Evolutionary conservation across 2,113 vertebrate species (phyloP).

Genomic region (Turdus rufiventris): DNA sequence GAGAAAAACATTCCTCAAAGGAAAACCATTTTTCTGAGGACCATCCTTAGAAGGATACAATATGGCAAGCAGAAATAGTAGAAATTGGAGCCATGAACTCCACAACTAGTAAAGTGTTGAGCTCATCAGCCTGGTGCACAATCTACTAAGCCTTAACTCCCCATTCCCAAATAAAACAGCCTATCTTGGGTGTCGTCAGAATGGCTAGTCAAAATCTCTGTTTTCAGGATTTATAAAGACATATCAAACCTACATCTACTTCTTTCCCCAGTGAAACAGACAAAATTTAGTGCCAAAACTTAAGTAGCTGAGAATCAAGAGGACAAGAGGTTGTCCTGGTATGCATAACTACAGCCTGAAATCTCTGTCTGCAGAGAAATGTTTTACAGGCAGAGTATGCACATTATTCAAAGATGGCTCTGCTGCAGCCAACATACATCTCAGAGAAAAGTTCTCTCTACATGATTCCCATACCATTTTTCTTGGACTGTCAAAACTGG

Average conservation of each 20-base stretch:
- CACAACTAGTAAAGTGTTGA: not conserved
- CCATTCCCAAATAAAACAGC: not conserved
- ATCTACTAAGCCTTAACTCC: not conserved
- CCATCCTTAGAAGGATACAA: not conserved
- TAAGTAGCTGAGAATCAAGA: not conserved
- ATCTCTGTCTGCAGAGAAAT: not conserved
- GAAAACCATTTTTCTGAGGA: not conserved
- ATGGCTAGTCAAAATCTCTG: not conserved
- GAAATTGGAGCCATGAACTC: not conserved
- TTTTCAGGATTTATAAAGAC: not conserved
- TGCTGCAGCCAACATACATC: not conserved
- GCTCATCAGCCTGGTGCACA: not conserved
- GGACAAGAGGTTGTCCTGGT: not conserved
- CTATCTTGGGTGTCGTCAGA: not conserved
- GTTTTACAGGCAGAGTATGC: not conserved
- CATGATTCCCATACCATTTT: too few species aligned
- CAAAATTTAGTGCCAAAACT: not conserved
- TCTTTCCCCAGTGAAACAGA: not conserved
- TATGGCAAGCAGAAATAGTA: not conserved
- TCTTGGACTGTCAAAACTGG: not conserved
- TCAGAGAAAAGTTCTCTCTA: not conserved
- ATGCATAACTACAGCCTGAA: not conserved
- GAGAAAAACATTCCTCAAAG: not conserved
- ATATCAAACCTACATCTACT: not conserved
- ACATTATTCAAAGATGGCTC: not conserved